Percentiles rank a stretch among this genome's conserved stretches.
phyloP scores from a whole-genome alignment of 2,113 vertebrate genomes.

The Gambusia affinis region DNA sequence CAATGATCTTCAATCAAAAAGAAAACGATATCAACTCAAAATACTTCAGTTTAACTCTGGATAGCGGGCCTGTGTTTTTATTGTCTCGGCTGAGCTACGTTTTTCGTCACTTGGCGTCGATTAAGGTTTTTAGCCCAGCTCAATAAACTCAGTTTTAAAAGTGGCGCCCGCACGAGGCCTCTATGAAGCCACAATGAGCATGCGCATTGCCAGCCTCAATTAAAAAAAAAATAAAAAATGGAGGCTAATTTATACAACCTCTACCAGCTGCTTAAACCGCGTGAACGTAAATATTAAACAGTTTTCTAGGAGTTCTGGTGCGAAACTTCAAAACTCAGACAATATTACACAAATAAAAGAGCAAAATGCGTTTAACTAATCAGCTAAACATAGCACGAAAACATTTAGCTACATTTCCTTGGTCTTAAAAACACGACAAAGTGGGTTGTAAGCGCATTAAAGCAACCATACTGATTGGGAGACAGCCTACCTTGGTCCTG shows the following conservation, averaged over 20 bases:
- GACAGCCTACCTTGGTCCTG: constrained; percentile 28
- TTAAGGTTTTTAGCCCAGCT: neutral
- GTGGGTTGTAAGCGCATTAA: neutral
- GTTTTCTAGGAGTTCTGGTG: neutral
- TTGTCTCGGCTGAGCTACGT: neutral
- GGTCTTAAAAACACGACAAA: neutral
- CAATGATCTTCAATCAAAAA: neutral
- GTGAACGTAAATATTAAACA: neutral
- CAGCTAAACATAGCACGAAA: too few species aligned
- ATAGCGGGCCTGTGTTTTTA: too few species aligned
- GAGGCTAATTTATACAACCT: neutral
- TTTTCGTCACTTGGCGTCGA: neutral
- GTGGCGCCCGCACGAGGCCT: constrained; percentile 86
- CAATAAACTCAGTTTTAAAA: constrained; percentile 69
- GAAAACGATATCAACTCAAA: neutral
- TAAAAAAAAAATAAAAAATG: constrained; percentile 57
- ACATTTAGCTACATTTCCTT: neutral
- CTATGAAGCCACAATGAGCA: constrained; percentile 66
- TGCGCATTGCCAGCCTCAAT: constrained; percentile 61
- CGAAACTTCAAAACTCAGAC: neutral
- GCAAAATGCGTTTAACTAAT: neutral
- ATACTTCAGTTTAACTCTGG: neutral
- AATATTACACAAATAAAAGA: too few species aligned
- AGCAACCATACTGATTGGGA: neutral
- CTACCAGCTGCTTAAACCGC: neutral